Base-by-base conservation (phyloP, 2,113 vertebrate species). In the Leptobrachium leishanense region DNA sequence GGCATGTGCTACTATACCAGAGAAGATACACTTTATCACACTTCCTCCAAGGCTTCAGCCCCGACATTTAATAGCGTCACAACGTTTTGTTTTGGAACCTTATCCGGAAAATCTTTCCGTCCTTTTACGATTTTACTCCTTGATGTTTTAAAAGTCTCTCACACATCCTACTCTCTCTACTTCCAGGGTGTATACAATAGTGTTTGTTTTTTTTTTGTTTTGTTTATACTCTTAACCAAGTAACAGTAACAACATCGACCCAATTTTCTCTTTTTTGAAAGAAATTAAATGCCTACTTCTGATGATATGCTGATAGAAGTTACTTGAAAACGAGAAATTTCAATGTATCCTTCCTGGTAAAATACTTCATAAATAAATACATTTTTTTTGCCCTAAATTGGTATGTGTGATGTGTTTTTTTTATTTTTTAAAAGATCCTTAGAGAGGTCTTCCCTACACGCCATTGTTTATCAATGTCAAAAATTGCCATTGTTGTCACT, bases 91-190 rank as follows among this genome's bases (percentile, higher is more conserved):
- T 80, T 80, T 64, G 78, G 73, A 80, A 72, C 66, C 55, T 80
- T 73, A 74, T 74, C 78, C 78, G 78, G 78, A 80, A 74, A 74
- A 80, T 80, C 78, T 70, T 74, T 80, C 67, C 67, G 70, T 77
- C 67, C 75, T 77, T 77, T 68, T 68, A 54, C 2, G 72, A 40
- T 73, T 55, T 7, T 54, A 65, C 54, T 68, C 71, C 78, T 80
- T 80, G 78, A 80, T 74, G 78, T 63, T 73, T 68, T 46, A 68
- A 62, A 68, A 63, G 63, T 39, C 78, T 74, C 57, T 80, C 71
- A 68, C 78, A 80, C 55, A 74, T 68, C 78, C 71, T 80, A 80
- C 78, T 67, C 72, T 68, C 70, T 40, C 50, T 15, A 15, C 70
- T 67, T 80, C 78, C 78, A 80, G 54, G 2, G 39, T 74, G 64